Conservation (phyloP, 30 jellyfish, hydroid and myxozoan genomes). For the Rhopilema esculentum region DNA sequence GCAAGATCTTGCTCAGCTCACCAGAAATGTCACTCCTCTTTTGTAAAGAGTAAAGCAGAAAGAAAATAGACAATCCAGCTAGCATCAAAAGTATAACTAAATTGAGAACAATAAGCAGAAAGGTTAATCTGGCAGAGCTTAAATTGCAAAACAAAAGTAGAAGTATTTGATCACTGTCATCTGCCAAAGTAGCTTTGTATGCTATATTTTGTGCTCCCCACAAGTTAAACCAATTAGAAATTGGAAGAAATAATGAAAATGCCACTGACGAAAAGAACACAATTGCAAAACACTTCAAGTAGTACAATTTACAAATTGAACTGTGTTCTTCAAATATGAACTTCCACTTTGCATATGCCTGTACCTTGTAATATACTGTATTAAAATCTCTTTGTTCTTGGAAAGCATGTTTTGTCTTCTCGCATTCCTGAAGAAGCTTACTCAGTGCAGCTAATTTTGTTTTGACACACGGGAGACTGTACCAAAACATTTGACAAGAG, state of each 20-base stretch:
- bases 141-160: conserved; percentile 35
- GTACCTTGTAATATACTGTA: not conserved
- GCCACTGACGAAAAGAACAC: not conserved
- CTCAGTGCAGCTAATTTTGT: conserved; percentile 24
- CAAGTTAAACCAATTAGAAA: conserved; percentile 6
- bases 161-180: not conserved
- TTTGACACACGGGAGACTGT: conserved; percentile 30
- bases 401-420: not conserved
- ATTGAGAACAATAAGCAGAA: conserved; percentile 15
- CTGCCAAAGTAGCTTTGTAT: not conserved
- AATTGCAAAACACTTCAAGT: not conserved
- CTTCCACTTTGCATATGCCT: not conserved
- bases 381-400: no score
- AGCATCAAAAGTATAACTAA: not conserved
- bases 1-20: not conserved
- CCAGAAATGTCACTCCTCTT: not conserved
- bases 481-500: conserved; percentile 62
- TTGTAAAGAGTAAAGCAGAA: not conserved
- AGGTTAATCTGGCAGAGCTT: conserved; percentile 42
- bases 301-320: not conserved
- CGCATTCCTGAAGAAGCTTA: not conserved
- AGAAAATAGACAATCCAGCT: not conserved
- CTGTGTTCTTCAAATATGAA: not conserved
- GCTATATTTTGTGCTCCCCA: conserved; percentile 12
- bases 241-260: not conserved